Evolutionary conservation across 2,888 invertebrate species (phyloP).

Genomic region (Creontiades dilutus): DNA sequence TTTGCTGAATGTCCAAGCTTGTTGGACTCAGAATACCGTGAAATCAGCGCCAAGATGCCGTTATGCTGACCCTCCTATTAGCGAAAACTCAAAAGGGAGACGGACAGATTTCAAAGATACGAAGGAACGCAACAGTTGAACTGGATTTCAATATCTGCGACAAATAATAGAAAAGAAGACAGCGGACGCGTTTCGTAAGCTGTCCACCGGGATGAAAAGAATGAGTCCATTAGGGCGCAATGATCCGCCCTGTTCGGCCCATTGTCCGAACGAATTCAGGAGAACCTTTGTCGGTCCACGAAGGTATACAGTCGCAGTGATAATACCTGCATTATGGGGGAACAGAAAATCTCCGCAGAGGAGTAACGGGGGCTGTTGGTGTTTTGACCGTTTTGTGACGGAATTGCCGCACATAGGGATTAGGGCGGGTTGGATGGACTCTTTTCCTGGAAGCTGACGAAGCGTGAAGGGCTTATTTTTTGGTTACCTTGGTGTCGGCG

Average conservation of each 20-base stretch:
- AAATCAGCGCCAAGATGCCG: too few species aligned
- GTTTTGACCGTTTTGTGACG: slow-evolving; percentile 63
- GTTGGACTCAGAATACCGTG: too few species aligned
- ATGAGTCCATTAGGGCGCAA: slow-evolving; percentile 54
- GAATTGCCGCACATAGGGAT: slow-evolving; percentile 56
- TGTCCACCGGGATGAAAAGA: slow-evolving; percentile 41
- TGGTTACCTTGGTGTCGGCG: neutral
- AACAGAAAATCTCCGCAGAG: slow-evolving; percentile 18
- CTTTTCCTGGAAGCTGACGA: slow-evolving; percentile 23
- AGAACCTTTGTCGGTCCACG: slow-evolving; percentile 6
- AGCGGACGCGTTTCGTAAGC: slow-evolving; percentile 34
- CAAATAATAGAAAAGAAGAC: slow-evolving; percentile 36
- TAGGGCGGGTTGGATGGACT: slow-evolving; percentile 10
- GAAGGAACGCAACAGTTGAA: neutral
- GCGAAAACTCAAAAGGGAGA: neutral
- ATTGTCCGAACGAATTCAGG: slow-evolving; percentile 29
- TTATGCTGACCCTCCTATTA: too few species aligned
- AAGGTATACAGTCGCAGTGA: slow-evolving; percentile 1
- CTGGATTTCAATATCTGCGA: slow-evolving; percentile 4
- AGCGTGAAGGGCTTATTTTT: slow-evolving; percentile 55
- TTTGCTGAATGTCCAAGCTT: too few species aligned
- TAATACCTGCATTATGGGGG: slow-evolving; percentile 41
- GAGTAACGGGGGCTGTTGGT: slow-evolving; percentile 46
- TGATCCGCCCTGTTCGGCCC: slow-evolving; percentile 35
- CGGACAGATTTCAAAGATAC: neutral